Evolutionary conservation across 2,113 vertebrate species (phyloP).

Genomic region (Ailuropoda melanoleuca): DNA sequence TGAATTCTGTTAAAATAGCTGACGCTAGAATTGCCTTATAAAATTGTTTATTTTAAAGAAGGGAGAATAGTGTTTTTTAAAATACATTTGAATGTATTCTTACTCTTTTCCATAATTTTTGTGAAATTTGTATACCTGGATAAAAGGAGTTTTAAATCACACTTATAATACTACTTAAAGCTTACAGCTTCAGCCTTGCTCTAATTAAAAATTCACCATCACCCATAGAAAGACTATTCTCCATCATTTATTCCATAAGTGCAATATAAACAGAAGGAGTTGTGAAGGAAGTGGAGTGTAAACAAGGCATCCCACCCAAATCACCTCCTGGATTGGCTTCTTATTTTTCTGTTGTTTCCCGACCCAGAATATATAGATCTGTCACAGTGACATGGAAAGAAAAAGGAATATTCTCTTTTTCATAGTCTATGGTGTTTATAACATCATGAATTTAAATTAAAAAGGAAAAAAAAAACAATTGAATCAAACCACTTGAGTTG

Average conservation of each 20-base stretch:
- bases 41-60: slow-evolving; percentile 32
- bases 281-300: not conserved
- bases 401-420: not conserved
- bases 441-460: not conserved
- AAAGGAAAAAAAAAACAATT: not conserved
- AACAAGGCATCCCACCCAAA: not conserved
- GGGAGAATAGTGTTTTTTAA: not conserved
- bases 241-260: not conserved
- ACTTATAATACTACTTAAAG: not conserved
- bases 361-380: not conserved
- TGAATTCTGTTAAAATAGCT: slow-evolving; percentile 47
- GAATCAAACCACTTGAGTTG: not conserved
- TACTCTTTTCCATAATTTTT: slow-evolving; percentile 4
- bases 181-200: not conserved
- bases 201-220: not conserved
- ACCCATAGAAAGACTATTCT: not conserved
- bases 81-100: not conserved
- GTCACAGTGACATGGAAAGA: not conserved
- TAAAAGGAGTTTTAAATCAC: not conserved
- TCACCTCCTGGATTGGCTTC: rapidly evolving
- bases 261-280: not conserved
- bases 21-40: not conserved
- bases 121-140: not conserved
- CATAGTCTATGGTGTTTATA: not conserved
- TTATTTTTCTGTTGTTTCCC: not conserved